Conservation (phyloP, 1,140 invertebrate species). For the Tetraneura akinire region DNA sequence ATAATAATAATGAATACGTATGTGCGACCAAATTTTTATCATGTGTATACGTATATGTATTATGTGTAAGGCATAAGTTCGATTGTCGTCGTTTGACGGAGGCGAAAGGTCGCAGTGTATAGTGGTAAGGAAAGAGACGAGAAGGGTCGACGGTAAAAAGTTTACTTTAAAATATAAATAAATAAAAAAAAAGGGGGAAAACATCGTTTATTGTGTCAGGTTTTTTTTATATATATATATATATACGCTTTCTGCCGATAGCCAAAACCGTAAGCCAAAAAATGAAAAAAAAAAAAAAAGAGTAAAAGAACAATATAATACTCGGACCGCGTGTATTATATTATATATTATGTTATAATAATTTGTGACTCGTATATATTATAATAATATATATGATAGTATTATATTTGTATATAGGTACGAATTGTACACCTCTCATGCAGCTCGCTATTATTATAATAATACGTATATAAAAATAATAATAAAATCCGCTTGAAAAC, state of each 20-base stretch:
- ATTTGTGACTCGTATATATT: neutral
- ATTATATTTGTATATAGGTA: neutral
- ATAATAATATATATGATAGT: neutral
- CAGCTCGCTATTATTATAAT: no score
- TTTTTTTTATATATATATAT: no score
- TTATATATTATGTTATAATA: neutral
- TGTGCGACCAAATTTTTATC: no score
- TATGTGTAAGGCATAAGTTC: neutral
- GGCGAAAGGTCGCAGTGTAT: neutral
- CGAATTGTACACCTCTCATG: neutral
- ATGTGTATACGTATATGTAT: neutral
- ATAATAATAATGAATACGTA: conserved; percentile 25
- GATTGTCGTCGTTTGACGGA: neutral
- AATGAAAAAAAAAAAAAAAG: no score
- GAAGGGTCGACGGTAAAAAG: conserved; percentile 2
- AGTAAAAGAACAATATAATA: conserved; percentile 35
- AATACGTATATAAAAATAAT: no score
- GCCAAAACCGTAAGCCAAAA: conserved; percentile 18
- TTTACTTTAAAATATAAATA: conserved; percentile 38
- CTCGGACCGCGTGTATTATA: neutral
- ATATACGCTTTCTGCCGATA: conserved; percentile 3
- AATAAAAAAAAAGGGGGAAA: neutral
- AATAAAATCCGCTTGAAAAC: no score
- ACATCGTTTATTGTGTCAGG: conserved; percentile 34
- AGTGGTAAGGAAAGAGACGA: neutral